Evolutionary conservation across 2,888 invertebrate species (phyloP), one percentile per base, ranked within the genome.

Genomic region (Hypsopygia costalis): DNA sequence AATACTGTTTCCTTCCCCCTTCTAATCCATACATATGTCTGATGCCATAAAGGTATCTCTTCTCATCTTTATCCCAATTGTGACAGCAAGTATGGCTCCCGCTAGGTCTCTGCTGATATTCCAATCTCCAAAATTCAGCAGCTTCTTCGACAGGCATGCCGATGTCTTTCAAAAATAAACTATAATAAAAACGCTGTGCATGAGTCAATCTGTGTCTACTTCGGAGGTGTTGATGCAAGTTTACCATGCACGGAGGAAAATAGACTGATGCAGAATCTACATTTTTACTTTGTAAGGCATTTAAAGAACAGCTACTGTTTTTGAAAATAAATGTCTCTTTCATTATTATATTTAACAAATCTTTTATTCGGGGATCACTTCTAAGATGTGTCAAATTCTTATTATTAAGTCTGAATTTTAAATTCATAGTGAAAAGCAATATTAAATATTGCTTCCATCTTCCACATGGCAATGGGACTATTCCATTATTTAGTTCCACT

Each of bases 1-100:
- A 69, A 55, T 94, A 94, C 55, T 85, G 90, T 55, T 86, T 92
- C 50, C 90, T 82, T n/a, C 89, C 78, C 3, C 94, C 94, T 74
- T 93, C 93, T 35, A 93, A 73, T 0, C 94, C 94, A 80, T 94
- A 94, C 73, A 94, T 80, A 60, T 94, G 94, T 44, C 93, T 81
- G 36, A 94, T 93, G 42, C 92, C 92, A 73, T 93, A 93, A 3
- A 90, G 63, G 67, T 91, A 93, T 55, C 92, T 91, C 16, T 88
- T 90, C 49, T 91, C 90, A 70, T 92, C 90, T 34, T 82, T 85
- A 36, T 90, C 83, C 94, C 94, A 94, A 50, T 77, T 85, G 54
- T 94, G 94, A 11, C 80, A 77, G 55, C 93, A 94, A 33, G 68
- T 74, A 27, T 90, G 83, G 30, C 59, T 70, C 1, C 80, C 75